Conservation (phyloP, 2,113 vertebrate genomes). For the Ibidorhyncha struthersii region DNA sequence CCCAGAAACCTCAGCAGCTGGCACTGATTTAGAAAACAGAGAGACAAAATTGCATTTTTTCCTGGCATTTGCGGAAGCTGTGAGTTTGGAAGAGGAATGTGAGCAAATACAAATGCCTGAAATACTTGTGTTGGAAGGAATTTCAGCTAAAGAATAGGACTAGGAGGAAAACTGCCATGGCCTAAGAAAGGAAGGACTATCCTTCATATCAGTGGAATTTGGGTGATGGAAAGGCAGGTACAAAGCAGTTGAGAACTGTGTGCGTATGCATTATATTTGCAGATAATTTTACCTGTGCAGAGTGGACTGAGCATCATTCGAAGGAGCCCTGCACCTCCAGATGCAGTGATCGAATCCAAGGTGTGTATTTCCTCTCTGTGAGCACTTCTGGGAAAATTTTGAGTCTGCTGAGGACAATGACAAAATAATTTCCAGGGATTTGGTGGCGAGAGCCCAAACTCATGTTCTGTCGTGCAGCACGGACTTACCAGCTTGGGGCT, state of each 20-base stretch:
- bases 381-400: neutral
- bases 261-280: neutral
- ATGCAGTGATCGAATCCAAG: neutral
- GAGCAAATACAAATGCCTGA: neutral
- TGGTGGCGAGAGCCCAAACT: neutral
- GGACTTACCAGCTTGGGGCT: neutral
- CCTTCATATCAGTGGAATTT: neutral
- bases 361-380: neutral
- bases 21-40: neutral
- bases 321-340: neutral
- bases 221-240: neutral
- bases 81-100: neutral
- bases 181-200: neutral
- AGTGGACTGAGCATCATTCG: conserved; percentile 78
- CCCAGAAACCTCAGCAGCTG: neutral
- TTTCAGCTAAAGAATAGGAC: neutral
- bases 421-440: neutral
- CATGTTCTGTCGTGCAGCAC: fast-evolving
- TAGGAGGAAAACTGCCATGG: neutral
- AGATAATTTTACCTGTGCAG: conserved; percentile 81
- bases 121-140: neutral
- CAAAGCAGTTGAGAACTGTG: neutral
- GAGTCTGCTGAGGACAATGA: neutral
- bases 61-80: neutral
- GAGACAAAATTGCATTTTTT: neutral